Evolutionary conservation across 1,140 invertebrate species (phyloP).

Genomic region (Drosophila malerkotliana): DNA sequence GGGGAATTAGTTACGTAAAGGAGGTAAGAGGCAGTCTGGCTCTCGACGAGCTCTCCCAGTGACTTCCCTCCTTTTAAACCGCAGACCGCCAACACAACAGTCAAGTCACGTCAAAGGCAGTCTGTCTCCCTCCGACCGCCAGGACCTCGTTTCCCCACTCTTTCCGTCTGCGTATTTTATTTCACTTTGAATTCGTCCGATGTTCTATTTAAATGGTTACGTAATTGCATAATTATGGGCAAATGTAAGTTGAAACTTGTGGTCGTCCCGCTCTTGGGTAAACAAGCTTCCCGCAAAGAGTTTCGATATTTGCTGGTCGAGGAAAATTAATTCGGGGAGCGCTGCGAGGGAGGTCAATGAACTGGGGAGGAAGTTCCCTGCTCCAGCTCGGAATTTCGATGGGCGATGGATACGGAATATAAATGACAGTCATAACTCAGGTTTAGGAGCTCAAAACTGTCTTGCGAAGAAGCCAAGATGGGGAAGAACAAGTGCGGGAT

Average conservation of each 20-base stretch:
- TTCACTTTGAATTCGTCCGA: constrained; percentile 66
- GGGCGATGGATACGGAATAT: constrained; percentile 19
- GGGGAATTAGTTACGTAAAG: constrained; percentile 55
- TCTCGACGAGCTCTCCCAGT: neutral
- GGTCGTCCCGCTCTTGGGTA: constrained; percentile 22
- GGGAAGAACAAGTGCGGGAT: neutral
- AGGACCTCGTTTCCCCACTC: neutral
- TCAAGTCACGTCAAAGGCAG: constrained; percentile 68
- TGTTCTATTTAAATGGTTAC: constrained; percentile 80
- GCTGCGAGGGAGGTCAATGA: constrained; percentile 30
- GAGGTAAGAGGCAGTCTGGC: constrained; percentile 31
- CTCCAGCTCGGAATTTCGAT: constrained; percentile 6
- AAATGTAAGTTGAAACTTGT: constrained; percentile 57
- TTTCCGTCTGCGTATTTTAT: constrained; percentile 58
- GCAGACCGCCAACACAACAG: constrained; percentile 60
- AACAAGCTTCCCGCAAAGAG: constrained; percentile 39
- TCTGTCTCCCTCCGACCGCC: constrained; percentile 11
- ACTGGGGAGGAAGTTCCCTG: constrained; percentile 5
- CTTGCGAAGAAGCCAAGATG: neutral
- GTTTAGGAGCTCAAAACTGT: constrained; percentile 23
- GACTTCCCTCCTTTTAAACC: constrained; percentile 37
- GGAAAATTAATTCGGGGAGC: constrained; percentile 23
- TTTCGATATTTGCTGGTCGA: constrained; percentile 32
- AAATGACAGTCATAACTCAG: constrained; percentile 33
- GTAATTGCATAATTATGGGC: constrained; percentile 81